Evolutionary conservation across 1,140 invertebrate genomes (phyloP).

Genomic region (Neelides sp.): DNA sequence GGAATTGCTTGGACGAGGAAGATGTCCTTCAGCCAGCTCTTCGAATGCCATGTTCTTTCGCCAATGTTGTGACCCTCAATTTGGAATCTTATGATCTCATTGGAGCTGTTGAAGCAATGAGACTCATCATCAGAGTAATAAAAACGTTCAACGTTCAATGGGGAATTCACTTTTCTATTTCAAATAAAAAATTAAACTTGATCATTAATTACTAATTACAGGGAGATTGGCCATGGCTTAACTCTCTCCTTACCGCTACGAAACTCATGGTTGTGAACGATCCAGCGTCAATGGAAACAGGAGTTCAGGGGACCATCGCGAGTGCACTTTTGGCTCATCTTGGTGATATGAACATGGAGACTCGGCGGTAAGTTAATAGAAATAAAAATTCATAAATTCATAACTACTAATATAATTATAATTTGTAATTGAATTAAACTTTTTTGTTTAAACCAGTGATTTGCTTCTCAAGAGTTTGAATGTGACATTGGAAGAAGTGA

Average conservation of each 20-base stretch:
- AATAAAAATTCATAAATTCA: neutral
- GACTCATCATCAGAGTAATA: slow-evolving; percentile 21
- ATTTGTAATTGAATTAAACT: neutral
- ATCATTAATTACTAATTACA: slow-evolving; percentile 4
- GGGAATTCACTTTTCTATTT: neutral
- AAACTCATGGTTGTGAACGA: slow-evolving; percentile 30
- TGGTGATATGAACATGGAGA: slow-evolving; percentile 4
- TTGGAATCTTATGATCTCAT: slow-evolving; percentile 26
- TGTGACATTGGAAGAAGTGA: slow-evolving; percentile 52
- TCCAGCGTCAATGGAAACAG: slow-evolving; percentile 22
- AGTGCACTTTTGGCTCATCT: slow-evolving; percentile 18
- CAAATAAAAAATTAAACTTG: neutral
- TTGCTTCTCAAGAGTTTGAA: slow-evolving; percentile 52
- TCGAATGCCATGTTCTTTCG: slow-evolving; percentile 29
- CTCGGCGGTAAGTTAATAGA: slow-evolving; percentile 11
- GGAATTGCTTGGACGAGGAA: slow-evolving; percentile 21
- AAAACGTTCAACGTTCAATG: neutral
- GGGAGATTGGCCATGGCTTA: slow-evolving; percentile 26
- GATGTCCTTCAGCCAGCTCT: slow-evolving; percentile 19
- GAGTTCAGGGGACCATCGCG: slow-evolving; percentile 22
- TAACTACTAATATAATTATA: neutral
- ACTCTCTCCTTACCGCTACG: slow-evolving; percentile 21
- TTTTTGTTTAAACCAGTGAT: slow-evolving; percentile 38
- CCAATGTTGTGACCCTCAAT: slow-evolving; percentile 26
- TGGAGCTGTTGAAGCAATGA: slow-evolving; percentile 20